Percentiles rank a stretch among this genome's conserved stretches.
phyloP scores from a whole-genome alignment of 2,113 vertebrate genomes.

The Ellobius talpinus region DNA sequence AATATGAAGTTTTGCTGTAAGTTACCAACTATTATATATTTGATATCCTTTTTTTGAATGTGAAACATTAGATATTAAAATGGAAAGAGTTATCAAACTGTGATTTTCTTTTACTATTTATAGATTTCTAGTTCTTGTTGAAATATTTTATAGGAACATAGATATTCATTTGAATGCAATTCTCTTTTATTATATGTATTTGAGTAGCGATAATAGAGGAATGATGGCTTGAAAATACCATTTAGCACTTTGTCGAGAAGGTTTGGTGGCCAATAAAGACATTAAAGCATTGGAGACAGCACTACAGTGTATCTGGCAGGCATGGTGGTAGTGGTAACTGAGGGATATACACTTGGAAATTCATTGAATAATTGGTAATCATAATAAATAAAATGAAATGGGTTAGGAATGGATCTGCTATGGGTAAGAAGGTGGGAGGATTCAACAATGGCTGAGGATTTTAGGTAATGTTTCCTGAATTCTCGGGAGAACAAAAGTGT shows the following conservation, averaged over 20 bases:
- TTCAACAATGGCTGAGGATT: neutral
- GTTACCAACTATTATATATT: neutral
- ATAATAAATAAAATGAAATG: neutral
- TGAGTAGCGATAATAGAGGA: neutral
- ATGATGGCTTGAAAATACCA: neutral
- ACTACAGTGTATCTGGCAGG: neutral
- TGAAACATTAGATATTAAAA: neutral
- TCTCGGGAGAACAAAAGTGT: neutral
- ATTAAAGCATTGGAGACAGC: neutral
- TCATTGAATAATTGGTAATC: neutral
- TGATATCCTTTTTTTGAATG: neutral
- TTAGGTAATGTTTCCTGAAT: neutral
- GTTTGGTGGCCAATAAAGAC: neutral
- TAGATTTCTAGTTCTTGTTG: neutral
- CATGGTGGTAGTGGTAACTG: neutral
- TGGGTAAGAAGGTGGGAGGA: fast-evolving
- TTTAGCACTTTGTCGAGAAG: neutral
- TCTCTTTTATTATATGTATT: neutral
- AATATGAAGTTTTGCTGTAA: neutral
- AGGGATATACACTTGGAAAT: neutral
- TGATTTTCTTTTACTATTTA: neutral
- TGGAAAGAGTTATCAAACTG: neutral
- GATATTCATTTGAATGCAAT: neutral
- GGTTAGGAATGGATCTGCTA: neutral
- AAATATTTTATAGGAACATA: neutral